A percentile compares a stretch with the other conserved stretches of the same genome.
Evolutionary conservation across 2,888 invertebrate genomes (phyloP).

Genomic region (Parelbella ahira): DNA sequence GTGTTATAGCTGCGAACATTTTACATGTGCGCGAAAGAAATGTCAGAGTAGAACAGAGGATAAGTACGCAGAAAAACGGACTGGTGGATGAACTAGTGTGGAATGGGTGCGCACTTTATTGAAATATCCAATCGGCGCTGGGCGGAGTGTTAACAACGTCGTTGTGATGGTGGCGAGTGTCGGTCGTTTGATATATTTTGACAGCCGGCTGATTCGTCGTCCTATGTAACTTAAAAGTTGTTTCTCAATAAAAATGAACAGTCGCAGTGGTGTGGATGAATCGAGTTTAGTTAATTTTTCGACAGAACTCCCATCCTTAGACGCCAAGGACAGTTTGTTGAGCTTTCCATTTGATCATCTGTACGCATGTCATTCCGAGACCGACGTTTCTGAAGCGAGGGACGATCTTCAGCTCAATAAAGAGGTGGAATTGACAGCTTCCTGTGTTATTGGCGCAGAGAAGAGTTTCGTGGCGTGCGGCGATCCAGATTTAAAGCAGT

Average conservation of each 20-base stretch:
- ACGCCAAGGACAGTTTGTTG: constrained; percentile 77
- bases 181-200: constrained; percentile 56
- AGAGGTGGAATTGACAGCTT: constrained; percentile 60
- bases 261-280: constrained; percentile 72
- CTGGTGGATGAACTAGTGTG: constrained; percentile 63
- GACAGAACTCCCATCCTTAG: constrained; percentile 60
- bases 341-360: constrained; percentile 86
- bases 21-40: constrained; percentile 71
- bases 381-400: constrained; percentile 49
- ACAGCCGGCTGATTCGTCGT: constrained; percentile 77
- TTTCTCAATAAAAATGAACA: constrained; percentile 71
- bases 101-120: constrained; percentile 37
- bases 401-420: constrained; percentile 57
- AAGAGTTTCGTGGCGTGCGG: constrained; percentile 38
- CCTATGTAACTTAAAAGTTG: constrained; percentile 51
- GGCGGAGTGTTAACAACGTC: constrained; percentile 38
- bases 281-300: constrained; percentile 74
- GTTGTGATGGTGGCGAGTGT: constrained; percentile 64
- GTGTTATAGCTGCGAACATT: constrained; percentile 46
- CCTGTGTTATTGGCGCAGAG: constrained; percentile 50
- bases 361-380: constrained; percentile 83
- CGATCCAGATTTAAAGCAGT: constrained; percentile 41
- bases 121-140: constrained; percentile 34
- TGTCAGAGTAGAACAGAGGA: constrained; percentile 57
- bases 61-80: constrained; percentile 46